Base-by-base conservation (phyloP, 2,888 invertebrate genomes). In the Margaritifera margaritifera region DNA sequence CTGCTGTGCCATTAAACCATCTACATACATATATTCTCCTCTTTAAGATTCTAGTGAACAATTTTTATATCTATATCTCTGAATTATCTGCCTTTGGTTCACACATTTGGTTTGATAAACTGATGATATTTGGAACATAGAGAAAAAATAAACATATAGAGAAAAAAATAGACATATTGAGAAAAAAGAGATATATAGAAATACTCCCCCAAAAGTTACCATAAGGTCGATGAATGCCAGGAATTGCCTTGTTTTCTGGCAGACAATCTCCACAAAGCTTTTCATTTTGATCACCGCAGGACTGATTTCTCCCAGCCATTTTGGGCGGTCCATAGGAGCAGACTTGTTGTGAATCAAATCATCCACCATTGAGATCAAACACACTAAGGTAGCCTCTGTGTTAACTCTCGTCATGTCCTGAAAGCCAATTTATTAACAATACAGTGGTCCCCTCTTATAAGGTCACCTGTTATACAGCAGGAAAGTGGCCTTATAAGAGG, bases 351-450 rank as follows among this genome's bases (percentile, higher is more conserved):
- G 51, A 8, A 82, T 64, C 56, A 95, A 90, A 88, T 94, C 94
- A 85, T 95, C 95, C 0, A 94, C 93, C 90, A 95, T 95, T 80
- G 95, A 94, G 31, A 94, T 94, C 74, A 96, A 91, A 88, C 95
- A 95, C 93, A 96, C 95, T 8, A 95, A 93, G 84, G 95, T 94
- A 0, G 95, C 96, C 90, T 96, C 95, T 65, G 95, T 94, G 86
- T 96, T 96, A 55, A 96, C 89, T 82, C 95, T 94, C 0, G 95
- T 95, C 71, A 96, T 91, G 88, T 96, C 96, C 89, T 89, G 71
- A 4, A 64, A 58, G 42, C 11, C 11, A 42, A 42, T 42, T 42
- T 42, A 42, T 42, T 42, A 25, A 51, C 64, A 31, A 31, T 62
- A 62, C 22, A 24, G n/a, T 54, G 27, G 22, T 31, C 31, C 19